These are phyloP conservation scores for Mythimna albipuncta DNA, from an alignment of 2,888 invertebrate genomes.

Conservation along the genomic window DNA sequence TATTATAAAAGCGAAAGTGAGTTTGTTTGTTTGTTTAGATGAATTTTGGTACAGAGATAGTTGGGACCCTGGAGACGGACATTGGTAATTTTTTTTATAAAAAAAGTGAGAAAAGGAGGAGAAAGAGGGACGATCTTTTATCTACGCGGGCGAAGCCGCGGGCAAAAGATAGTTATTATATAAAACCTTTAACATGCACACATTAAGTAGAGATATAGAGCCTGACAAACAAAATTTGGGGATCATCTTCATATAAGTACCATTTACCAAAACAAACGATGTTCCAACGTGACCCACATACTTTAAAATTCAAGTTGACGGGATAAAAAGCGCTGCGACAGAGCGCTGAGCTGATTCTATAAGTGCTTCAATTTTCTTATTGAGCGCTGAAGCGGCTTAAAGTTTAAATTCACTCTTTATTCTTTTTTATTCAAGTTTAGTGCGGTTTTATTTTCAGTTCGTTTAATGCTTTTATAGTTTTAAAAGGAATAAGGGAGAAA, in stretches of 20 bases:
- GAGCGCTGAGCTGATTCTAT: constrained; percentile 37
- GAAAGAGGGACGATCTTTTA: too few relatives aligned
- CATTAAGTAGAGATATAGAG: too few relatives aligned
- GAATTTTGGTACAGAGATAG: too few relatives aligned
- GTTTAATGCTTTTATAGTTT: constrained; percentile 20
- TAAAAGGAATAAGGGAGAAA: background rate
- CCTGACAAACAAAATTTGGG: background rate
- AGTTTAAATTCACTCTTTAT: constrained; percentile 42
- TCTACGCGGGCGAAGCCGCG: too few relatives aligned
- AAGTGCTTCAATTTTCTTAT: constrained; percentile 57
- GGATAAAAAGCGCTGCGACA: constrained; percentile 48
- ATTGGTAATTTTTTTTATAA: too few relatives aligned
- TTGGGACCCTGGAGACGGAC: too few relatives aligned
- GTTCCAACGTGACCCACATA: constrained; percentile 10
- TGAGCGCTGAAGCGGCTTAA: constrained; percentile 56
- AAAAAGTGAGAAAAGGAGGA: too few relatives aligned
- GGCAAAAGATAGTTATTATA: too few relatives aligned
- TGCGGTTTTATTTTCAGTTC: constrained; percentile 32
- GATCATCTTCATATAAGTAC: background rate
- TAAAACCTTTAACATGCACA: too few relatives aligned
- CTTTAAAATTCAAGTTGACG: constrained; percentile 37
- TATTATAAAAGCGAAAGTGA: too few relatives aligned
- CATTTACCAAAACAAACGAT: background rate
- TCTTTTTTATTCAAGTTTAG: constrained; percentile 33
- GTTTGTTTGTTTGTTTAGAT: too few relatives aligned